Conservation (phyloP, 2,113 vertebrate species). For the Anser cygnoides region DNA sequence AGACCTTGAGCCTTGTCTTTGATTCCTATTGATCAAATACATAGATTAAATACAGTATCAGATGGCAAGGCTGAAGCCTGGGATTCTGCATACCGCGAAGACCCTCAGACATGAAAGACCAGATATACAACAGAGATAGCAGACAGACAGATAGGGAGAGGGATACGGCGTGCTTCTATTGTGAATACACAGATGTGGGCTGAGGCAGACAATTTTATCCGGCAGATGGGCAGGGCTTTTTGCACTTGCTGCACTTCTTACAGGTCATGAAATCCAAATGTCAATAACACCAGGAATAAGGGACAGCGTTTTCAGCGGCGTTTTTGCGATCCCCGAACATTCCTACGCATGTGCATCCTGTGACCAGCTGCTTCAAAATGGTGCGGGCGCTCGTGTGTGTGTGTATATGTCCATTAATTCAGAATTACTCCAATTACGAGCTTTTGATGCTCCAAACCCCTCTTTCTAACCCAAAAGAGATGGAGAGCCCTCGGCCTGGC, state of each 20-base stretch:
- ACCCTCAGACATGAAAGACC: conserved; percentile 59
- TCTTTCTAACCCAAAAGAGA: conserved; percentile 87
- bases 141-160: background rate
- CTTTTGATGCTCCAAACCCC: conserved; percentile 90
- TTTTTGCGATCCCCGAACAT: conserved; percentile 74
- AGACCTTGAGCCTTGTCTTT: conserved; percentile 72
- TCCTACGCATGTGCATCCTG: conserved; percentile 79
- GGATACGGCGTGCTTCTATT: background rate
- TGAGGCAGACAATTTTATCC: background rate
- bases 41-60: conserved; percentile 72
- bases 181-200: conserved; percentile 44
- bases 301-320: conserved; percentile 30
- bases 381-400: background rate
- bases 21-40: conserved; percentile 74
- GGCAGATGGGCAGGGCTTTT: conserved; percentile 42
- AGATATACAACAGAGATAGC: conserved; percentile 46
- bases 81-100: conserved; percentile 25
- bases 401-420: conserved; percentile 87
- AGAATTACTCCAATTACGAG: conserved; percentile 99
- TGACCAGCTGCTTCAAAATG: conserved; percentile 85
- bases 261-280: conserved; percentile 51
- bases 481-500: conserved; percentile 90
- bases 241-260: conserved; percentile 24
- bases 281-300: background rate
- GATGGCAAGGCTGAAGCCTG: conserved; percentile 58